Base-by-base conservation (phyloP, 2,797 vertebrate species). In the Synaphobranchus kaupii region DNA sequence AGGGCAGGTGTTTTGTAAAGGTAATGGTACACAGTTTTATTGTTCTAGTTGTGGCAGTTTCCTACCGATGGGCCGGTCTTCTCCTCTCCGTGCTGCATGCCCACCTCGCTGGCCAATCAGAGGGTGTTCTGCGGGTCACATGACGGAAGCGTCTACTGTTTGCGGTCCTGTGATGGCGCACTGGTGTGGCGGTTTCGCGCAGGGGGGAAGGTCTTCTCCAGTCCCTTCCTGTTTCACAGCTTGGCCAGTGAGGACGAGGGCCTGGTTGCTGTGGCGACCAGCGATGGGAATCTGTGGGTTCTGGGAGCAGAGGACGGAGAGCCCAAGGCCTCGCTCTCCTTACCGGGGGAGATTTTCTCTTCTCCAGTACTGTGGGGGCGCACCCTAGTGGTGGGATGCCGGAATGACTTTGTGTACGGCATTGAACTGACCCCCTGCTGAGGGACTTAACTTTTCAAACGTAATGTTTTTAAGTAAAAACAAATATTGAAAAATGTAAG, bases 381-480 rank as follows among this genome's bases (percentile, higher is more conserved):
- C 39, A 94, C 90, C 47, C 92, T 99, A 0, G 87, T 98, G 71
- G 94, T 99, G 76, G 98, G 98, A 28, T 99, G 99, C 93, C 97
- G 99, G 90, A 97, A 99, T 90, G 97, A 99, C 94, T 96, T 94
- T 83, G 94, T 99, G 90, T 99, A 99, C 91, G 98, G 98, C 94
- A 92, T 99, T 66, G 96, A 97, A 90, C 91, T 99, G 87, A 88
- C 52, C 17, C 3, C 25, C 25, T 68, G 47, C 80, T 80, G 56
- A 87, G 13, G 47, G 20, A 71, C 76, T 87, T 58, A 28, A n/a
- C 47, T 66, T 81, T 39, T 15, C 2, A 48, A 3, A 28, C 44
- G 22, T 28, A 2, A 31, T 87, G 50, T 47, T 12, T 78, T 88
- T 83, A 54, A 88, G 25, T 22, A 83, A 71, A 88, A 89, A 89